phyloP scores from a whole-genome alignment of 2,888 invertebrate genomes.

The Ischnus inquisitorius region DNA sequence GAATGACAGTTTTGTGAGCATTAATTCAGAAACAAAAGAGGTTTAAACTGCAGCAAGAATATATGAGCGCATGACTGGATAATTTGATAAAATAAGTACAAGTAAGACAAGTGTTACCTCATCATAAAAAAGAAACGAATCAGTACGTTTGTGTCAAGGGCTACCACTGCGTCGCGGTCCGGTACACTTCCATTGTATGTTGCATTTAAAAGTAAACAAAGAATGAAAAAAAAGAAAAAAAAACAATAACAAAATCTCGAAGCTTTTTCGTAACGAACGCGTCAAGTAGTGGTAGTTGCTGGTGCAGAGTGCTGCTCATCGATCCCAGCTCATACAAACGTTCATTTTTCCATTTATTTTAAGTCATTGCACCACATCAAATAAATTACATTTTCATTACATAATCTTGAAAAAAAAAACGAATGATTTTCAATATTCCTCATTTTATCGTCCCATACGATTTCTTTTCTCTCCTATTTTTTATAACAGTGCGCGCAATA shows the following conservation, averaged over 20 bases:
- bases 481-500: not conserved
- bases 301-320: slow-evolving; percentile 82
- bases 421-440: slow-evolving; percentile 65
- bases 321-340: slow-evolving; percentile 84
- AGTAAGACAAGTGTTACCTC: slow-evolving; percentile 86
- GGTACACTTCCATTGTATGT: slow-evolving; percentile 80
- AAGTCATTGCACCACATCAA: slow-evolving; percentile 86
- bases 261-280: slow-evolving; percentile 62
- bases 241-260: slow-evolving; percentile 30
- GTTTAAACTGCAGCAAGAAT: slow-evolving; percentile 83
- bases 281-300: slow-evolving; percentile 71
- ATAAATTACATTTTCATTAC: slow-evolving; percentile 86
- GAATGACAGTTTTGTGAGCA: slow-evolving; percentile 78
- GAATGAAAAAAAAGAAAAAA: slow-evolving; percentile 13
- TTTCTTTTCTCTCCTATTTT: not conserved
- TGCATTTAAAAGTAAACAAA: slow-evolving; percentile 77
- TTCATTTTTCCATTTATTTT: slow-evolving; percentile 86
- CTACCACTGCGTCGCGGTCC: slow-evolving; percentile 78
- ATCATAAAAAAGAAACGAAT: slow-evolving; percentile 81
- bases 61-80: slow-evolving; percentile 85
- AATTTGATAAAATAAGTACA: slow-evolving; percentile 86
- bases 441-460: slow-evolving; percentile 19
- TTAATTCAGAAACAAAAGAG: slow-evolving; percentile 65
- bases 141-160: slow-evolving; percentile 80
- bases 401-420: slow-evolving; percentile 68